phyloP scores from a whole-genome alignment of 1,140 invertebrate species.

The Chymomyza costata region DNA sequence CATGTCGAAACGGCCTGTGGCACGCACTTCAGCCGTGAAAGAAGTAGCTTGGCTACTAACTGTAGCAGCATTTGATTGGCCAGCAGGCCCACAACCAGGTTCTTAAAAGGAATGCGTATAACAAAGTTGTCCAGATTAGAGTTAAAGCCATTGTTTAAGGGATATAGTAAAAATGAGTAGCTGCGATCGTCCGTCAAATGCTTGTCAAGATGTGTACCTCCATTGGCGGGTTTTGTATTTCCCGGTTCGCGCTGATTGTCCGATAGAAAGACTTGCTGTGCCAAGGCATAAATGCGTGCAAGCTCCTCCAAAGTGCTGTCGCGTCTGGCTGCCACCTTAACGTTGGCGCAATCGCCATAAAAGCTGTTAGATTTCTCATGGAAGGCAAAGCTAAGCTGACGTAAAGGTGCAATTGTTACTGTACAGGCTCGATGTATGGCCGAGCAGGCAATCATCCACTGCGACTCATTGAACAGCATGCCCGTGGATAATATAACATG shows the following conservation, averaged over 20 bases:
- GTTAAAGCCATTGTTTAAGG: constrained; percentile 83
- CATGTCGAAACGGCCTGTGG: constrained; percentile 72
- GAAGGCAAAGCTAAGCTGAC: constrained; percentile 91
- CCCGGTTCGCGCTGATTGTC: constrained; percentile 75
- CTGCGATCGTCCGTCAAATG: constrained; percentile 84
- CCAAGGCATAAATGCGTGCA: constrained; percentile 87
- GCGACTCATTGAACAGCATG: constrained; percentile 84
- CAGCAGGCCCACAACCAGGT: constrained; percentile 89
- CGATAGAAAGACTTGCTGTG: constrained; percentile 86
- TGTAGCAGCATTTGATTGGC: constrained; percentile 94
- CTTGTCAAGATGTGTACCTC: constrained; percentile 38
- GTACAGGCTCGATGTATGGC: constrained; percentile 88
- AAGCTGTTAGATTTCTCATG: constrained; percentile 93
- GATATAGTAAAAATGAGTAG: constrained; percentile 92
- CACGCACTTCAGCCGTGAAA: constrained; percentile 79
- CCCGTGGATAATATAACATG: constrained; percentile 90
- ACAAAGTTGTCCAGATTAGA: constrained; percentile 87
- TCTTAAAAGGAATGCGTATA: constrained; percentile 89
- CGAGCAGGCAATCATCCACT: constrained; percentile 90
- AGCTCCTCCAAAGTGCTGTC: constrained; percentile 89
- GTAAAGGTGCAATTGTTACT: constrained; percentile 87
- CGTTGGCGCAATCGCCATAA: constrained; percentile 93
- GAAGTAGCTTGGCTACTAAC: constrained; percentile 89
- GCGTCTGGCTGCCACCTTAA: constrained; percentile 92
- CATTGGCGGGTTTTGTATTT: constrained; percentile 14